Evolutionary conservation across 2,113 vertebrate genomes (phyloP), one percentile per base, ranked within the genome.

Genomic region (Halcyon malimbica): DNA sequence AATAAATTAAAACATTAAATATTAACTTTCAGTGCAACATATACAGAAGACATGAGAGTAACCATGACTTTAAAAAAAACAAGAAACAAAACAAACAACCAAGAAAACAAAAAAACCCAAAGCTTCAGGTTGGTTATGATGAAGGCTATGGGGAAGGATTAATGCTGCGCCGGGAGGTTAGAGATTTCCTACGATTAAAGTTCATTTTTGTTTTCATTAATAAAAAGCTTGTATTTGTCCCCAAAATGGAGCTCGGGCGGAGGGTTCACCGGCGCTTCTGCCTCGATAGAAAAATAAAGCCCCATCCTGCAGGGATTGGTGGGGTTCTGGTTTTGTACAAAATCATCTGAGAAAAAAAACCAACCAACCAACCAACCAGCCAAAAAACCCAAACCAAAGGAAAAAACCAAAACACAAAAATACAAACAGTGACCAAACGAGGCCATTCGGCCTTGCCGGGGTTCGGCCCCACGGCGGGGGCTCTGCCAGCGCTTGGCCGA

Each of bases 1-100:
- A 98, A 98, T 98, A 98, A 98, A 98, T 98, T 98, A 98, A 98
- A 98, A 98, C 97, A 98, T 98, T 98, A 98, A 98, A 98, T 98
- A 98, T 98, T 98, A 98, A 98, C 98, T 88, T 96, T 98, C 98
- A 98, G 98, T 98, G 98, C 98, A 98, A 98, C 97, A 98, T 98
- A 98, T 98, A 98, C 98, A 98, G 98, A 98, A 97, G 94, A 97
- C 90, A 87, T 13, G 82, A 97, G 96, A 97, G 89, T 96, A 97
- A 97, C 96, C 88, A 93, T 83, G 96, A 95, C 93, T 97, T 56
- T 31, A 62, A 95, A 87, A 84, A 67, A 94, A 80, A 83, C 76
- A 92, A 59, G 95, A 89, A 84, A 63, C 76, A 71, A 88, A 80
- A 94, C 89, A 63, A 90, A 84, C 9, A 48, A 73, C 62, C 87